Conservation (phyloP, 1,140 invertebrate species). For the Ceratina japonica region DNA sequence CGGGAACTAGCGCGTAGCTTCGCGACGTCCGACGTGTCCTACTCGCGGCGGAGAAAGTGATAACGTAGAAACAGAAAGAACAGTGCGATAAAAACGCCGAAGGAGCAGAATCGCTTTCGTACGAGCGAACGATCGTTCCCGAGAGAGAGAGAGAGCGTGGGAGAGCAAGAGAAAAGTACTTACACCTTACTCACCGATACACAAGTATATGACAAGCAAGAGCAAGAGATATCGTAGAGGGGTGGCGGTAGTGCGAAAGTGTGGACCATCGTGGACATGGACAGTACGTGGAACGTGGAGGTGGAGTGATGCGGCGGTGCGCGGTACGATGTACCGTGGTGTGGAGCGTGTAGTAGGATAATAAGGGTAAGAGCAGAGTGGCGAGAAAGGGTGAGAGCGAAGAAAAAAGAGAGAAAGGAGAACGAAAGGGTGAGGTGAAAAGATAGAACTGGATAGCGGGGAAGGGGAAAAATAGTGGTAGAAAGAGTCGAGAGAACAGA, state of each 20-base stretch:
- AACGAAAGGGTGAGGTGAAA: constrained; percentile 30
- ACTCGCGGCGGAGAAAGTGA: not conserved
- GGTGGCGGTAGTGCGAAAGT: no score
- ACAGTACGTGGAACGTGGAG: not conserved
- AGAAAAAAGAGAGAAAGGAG: constrained; percentile 11
- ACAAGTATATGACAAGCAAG: no score
- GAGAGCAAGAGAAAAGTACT: not conserved
- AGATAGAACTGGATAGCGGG: constrained; percentile 22
- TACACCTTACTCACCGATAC: no score
- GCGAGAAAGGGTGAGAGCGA: constrained; percentile 27
- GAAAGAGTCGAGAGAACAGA: not conserved
- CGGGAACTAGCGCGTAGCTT: constrained; percentile 51
- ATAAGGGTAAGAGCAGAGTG: not conserved
- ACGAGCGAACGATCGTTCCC: not conserved
- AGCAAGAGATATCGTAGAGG: no score
- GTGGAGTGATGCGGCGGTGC: constrained; percentile 1
- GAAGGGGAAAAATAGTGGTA: constrained; percentile 28
- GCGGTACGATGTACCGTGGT: constrained; percentile 1
- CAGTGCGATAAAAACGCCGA: constrained; percentile 28
- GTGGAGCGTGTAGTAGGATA: not conserved
- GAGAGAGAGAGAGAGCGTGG: not conserved
- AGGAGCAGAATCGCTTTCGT: constrained; percentile 3
- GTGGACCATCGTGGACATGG: no score
- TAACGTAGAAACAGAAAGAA: constrained; percentile 8
- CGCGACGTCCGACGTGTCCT: not conserved